Percentiles rank a stretch among this genome's conserved stretches.
These are phyloP conservation scores for Prosopocoilus inquinatus DNA, from an alignment of 2,888 invertebrate species.

Conservation along the genomic window DNA sequence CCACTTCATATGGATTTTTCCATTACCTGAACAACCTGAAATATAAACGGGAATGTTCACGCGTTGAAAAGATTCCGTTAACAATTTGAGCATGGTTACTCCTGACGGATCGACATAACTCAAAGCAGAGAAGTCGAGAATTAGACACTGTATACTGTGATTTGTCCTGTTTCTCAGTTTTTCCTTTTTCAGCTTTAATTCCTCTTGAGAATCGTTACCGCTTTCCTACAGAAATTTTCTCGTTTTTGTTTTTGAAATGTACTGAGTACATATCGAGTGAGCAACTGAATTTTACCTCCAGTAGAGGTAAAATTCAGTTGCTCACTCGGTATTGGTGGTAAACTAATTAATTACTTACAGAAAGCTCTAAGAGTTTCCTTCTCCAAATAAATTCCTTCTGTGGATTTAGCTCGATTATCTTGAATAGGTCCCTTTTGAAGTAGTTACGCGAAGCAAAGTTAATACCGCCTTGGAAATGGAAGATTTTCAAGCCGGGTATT, in stretches of 20 bases:
- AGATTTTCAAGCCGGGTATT: constrained; percentile 64
- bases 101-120: constrained; percentile 66
- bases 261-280: too few relatives aligned
- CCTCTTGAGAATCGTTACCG: too few relatives aligned
- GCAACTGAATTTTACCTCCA: too few relatives aligned
- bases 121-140: constrained; percentile 64
- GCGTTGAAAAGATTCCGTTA: constrained; percentile 55
- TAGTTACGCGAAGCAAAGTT: constrained; percentile 64
- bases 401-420: constrained; percentile 53
- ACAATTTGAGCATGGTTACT: constrained; percentile 54
- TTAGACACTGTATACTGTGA: constrained; percentile 42
- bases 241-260: constrained; percentile 43
- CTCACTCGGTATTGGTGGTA: too few relatives aligned
- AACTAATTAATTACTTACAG: neutral
- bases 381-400: constrained; percentile 50
- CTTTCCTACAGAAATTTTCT: constrained; percentile 1
- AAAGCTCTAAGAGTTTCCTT: constrained; percentile 46
- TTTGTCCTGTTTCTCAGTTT: constrained; percentile 35
- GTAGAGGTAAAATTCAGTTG: too few relatives aligned
- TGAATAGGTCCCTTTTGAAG: constrained; percentile 57
- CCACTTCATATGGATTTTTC: neutral
- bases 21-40: constrained; percentile 55
- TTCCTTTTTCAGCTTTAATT: constrained; percentile 22
- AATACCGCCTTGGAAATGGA: constrained; percentile 66
- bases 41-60: constrained; percentile 57